Conservation (phyloP, 2,797 vertebrate genomes). For the Poeciliopsis presidionis region DNA sequence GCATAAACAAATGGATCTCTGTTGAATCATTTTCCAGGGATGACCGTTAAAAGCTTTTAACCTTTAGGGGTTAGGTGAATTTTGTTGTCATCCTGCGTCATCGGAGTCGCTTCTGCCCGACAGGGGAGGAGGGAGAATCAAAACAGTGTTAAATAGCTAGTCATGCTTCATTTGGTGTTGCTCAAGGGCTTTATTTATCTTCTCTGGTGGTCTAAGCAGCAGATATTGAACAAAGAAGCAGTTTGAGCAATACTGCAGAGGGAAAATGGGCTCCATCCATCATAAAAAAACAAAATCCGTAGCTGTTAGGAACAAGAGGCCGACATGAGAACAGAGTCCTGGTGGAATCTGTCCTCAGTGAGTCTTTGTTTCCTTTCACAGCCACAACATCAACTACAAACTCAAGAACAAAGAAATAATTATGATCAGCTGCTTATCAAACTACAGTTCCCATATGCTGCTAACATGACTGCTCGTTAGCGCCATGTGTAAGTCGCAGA, state of each 20-base stretch:
- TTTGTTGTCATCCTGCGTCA: constrained; percentile 53
- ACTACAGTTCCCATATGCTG: not conserved
- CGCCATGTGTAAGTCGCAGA: not conserved
- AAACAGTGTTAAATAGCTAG: constrained; percentile 61
- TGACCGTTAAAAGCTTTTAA: constrained; percentile 16
- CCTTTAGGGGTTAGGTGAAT: constrained; percentile 12
- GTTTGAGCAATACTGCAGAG: constrained; percentile 34
- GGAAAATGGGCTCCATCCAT: constrained; percentile 42
- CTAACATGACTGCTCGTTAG: constrained; percentile 1
- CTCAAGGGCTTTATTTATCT: constrained; percentile 50
- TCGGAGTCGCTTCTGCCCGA: constrained; percentile 17
- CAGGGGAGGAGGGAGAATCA: constrained; percentile 42
- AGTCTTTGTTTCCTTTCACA: constrained; percentile 15
- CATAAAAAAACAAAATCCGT: constrained; percentile 43
- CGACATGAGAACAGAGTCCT: constrained; percentile 21
- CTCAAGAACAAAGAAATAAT: constrained; percentile 2
- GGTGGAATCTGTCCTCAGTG: constrained; percentile 1
- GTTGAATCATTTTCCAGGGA: constrained; percentile 23
- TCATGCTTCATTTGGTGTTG: constrained; percentile 61
- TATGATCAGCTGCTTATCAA: not conserved
- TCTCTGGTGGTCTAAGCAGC: constrained; percentile 58
- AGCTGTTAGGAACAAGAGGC: constrained; percentile 22
- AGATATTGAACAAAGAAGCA: constrained; percentile 42
- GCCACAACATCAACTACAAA: constrained; percentile 12
- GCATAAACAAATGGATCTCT: constrained; percentile 36